A percentile compares a stretch with the other conserved stretches of the same genome.
Conservation (phyloP, 2,888 invertebrate species). For the Leptinotarsa peninsularis region DNA sequence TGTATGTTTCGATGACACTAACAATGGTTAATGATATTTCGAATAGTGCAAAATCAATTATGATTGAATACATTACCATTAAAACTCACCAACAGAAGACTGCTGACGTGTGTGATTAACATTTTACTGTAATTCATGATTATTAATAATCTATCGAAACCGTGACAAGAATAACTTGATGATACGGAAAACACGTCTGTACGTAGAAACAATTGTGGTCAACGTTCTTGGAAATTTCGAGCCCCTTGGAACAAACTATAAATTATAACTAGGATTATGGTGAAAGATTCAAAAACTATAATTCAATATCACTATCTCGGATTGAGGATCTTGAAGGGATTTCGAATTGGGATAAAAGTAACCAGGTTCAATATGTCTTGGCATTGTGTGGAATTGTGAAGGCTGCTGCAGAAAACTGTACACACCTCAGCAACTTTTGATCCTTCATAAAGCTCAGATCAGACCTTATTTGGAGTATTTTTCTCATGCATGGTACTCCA, state of each 20-base stretch:
- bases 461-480: no score
- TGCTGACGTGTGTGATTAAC: not conserved
- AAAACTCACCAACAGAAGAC: not conserved
- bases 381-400: no score
- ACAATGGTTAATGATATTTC: conserved; percentile 1
- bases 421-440: no score
- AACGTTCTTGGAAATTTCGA: not conserved
- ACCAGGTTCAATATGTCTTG: no score
- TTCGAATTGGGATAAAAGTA: no score
- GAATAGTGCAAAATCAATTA: not conserved
- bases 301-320: no score
- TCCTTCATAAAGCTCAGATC: no score
- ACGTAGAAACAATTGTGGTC: not conserved
- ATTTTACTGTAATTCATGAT: not conserved
- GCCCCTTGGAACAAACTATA: not conserved
- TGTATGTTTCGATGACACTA: not conserved
- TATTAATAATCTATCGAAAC: not conserved
- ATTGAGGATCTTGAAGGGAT: no score
- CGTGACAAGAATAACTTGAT: not conserved
- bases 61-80: not conserved
- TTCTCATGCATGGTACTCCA: no score
- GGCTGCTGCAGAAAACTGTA: no score
- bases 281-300: not conserved
- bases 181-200: not conserved
- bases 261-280: not conserved